A percentile compares a stretch with the other conserved stretches of the same genome.
Conservation (phyloP, 1,140 invertebrate genomes). For the Lethrus apterus region DNA sequence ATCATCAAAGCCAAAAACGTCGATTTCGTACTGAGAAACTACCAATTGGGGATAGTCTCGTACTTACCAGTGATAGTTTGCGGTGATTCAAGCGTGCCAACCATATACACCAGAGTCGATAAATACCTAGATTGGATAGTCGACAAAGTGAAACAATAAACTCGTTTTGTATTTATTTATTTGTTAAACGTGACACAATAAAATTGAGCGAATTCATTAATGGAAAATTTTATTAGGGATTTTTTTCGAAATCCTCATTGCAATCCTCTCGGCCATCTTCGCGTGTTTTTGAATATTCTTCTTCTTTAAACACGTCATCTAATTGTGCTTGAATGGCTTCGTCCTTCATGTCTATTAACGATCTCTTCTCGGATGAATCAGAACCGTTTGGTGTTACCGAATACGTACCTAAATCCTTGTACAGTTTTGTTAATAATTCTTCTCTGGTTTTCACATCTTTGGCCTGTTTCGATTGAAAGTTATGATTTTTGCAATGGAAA, state of each 20-base stretch:
- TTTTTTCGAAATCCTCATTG: constrained; percentile 13
- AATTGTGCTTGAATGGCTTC: constrained; percentile 26
- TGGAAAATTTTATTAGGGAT: not conserved
- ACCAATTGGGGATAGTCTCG: constrained; percentile 15
- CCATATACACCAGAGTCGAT: constrained; percentile 14
- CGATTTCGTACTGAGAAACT: not conserved
- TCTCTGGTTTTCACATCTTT: constrained; percentile 30
- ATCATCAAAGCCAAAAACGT: not conserved
- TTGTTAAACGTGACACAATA: no score
- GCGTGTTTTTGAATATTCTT: constrained; percentile 10
- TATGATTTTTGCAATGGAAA: not conserved
- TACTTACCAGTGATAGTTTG: constrained; percentile 10
- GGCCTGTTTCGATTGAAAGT: constrained; percentile 17
- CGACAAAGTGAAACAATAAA: constrained; percentile 7
- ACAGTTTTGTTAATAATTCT: constrained; percentile 29
- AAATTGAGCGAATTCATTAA: no score
- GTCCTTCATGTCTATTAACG: constrained; percentile 29
- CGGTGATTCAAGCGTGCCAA: constrained; percentile 9
- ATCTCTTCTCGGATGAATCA: constrained; percentile 24
- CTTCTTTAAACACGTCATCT: constrained; percentile 20
- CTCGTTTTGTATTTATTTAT: constrained; percentile 5
- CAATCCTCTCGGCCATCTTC: constrained; percentile 11
- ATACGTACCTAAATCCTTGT: constrained; percentile 21
- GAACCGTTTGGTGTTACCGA: constrained; percentile 21
- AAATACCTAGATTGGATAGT: constrained; percentile 21